These are phyloP conservation scores for Ctenopoma multispine DNA, from an alignment of 2,797 vertebrate genomes.

Conservation along the genomic window DNA sequence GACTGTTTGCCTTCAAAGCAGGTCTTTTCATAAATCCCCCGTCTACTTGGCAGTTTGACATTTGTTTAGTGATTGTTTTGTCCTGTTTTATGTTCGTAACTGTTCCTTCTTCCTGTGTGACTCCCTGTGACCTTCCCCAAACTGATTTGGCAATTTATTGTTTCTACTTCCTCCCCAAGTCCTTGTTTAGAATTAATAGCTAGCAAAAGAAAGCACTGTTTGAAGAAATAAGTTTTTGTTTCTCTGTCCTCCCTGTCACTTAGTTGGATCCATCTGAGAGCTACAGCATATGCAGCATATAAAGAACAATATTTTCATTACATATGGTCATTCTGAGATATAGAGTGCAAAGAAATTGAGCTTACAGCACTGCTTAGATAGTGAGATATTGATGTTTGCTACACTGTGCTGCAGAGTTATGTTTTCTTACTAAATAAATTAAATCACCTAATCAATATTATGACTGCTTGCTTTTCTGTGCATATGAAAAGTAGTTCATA, in stretches of 20 bases:
- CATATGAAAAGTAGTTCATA: conserved; percentile 32
- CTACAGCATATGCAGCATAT: conserved; percentile 22
- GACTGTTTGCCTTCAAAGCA: conserved; percentile 32
- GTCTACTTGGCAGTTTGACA: conserved; percentile 30
- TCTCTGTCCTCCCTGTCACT: conserved; percentile 24
- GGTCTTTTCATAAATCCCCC: conserved; percentile 36
- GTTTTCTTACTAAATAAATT: conserved; percentile 38
- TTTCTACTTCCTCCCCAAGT: conserved; percentile 41
- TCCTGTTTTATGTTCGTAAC: conserved; percentile 23
- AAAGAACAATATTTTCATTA: conserved; percentile 37
- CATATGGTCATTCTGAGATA: conserved; percentile 27
- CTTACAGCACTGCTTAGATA: conserved; percentile 17
- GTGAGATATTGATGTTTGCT: conserved; percentile 34
- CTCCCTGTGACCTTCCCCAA: conserved; percentile 49
- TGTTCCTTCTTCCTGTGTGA: conserved; percentile 27
- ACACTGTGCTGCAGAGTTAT: conserved; percentile 33
- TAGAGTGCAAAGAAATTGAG: conserved; percentile 2
- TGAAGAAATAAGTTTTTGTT: conserved; percentile 18
- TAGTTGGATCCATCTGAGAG: conserved; percentile 22
- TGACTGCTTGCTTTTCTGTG: conserved; percentile 23
- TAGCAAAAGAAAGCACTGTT: conserved; percentile 14
- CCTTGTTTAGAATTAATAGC: conserved; percentile 37
- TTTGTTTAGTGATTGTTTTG: conserved; percentile 45
- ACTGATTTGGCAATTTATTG: conserved; percentile 54
- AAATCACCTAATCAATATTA: conserved; percentile 50